Evolutionary conservation across 2,888 invertebrate species (phyloP).

Genomic region (Cheilosia urbana): DNA sequence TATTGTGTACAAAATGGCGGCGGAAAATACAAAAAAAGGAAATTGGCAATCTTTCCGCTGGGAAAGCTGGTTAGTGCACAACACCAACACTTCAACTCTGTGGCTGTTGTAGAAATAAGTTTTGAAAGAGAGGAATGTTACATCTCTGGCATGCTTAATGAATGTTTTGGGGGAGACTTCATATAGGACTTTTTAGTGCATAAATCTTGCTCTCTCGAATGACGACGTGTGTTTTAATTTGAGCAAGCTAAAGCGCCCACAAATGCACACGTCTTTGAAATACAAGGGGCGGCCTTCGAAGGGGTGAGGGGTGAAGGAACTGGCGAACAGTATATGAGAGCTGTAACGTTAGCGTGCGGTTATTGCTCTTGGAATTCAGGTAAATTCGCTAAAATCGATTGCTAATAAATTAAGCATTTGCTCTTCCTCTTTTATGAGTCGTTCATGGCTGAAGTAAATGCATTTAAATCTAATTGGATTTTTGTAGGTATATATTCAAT

Average conservation of each 20-base stretch:
- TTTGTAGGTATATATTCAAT: too few species aligned
- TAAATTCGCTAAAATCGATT: too few species aligned
- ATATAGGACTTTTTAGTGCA: slow-evolving; percentile 23
- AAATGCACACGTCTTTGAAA: slow-evolving; percentile 19
- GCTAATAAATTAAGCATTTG: too few species aligned
- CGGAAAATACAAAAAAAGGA: slow-evolving; percentile 46
- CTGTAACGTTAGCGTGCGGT: too few species aligned
- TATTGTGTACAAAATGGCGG: slow-evolving; percentile 43
- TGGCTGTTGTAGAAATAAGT: neutral
- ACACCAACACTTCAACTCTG: slow-evolving; percentile 43
- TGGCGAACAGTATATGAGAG: too few species aligned
- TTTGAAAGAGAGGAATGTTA: neutral
- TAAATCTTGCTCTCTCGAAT: slow-evolving; percentile 22
- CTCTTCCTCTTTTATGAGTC: too few species aligned
- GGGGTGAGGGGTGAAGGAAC: too few species aligned
- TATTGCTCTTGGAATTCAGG: too few species aligned
- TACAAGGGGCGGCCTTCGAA: too few species aligned
- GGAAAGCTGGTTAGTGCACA: slow-evolving; percentile 13
- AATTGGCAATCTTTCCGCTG: slow-evolving; percentile 33
- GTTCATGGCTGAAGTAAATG: too few species aligned
- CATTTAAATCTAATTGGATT: too few species aligned
- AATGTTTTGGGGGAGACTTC: slow-evolving; percentile 13
- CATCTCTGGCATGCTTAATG: slow-evolving; percentile 15
- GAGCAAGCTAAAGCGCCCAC: neutral
- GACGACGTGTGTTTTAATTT: slow-evolving; percentile 31